Base-by-base conservation (phyloP, 2,797 vertebrate species). In the Margarornis squamiger region DNA sequence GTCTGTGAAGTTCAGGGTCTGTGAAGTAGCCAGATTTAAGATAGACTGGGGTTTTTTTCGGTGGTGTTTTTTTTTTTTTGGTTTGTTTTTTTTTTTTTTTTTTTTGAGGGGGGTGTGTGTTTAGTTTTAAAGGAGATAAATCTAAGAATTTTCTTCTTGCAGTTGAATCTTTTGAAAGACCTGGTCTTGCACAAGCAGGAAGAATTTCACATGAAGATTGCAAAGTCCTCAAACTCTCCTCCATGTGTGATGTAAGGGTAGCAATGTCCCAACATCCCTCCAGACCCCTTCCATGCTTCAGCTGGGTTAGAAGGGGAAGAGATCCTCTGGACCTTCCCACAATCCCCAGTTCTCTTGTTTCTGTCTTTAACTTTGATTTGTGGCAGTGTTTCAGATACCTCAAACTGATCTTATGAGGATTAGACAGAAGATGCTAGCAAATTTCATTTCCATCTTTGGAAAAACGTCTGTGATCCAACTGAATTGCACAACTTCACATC, bases 61-160 rank as follows among this genome's bases (percentile, higher is more conserved):
- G 43, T 65, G 22, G 12, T 21, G 17, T 11, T 11, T 52, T 52
- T 52, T 26, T 34, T 34, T 58, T 38, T 38, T 38, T 38, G n/a
- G n/a, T n/a, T n/a, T n/a, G n/a, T 38, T 38, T 38, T 10, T 38
- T 38, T 38, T 38, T 38, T 55, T 15, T 51, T n/a, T 51, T 26
- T 27, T 8, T 14, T 12, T 39, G 21, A 21, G 45, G 20, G 5
- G 7, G 6, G 6, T 0, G 1, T 23, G 5, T 61, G 43, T 9
- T 27, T 20, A 19, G 19, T 54, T 72, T 57, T 41, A 74, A 51
- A 87, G 22, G 4, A 80, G 30, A 51, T n/a, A 34, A 38, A 63
- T 54, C 11, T 30, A 73, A 86, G 18, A 75, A 41, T 74, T 74
- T 80, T 82, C 49, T 72, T 84, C 8, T 38, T 48, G 2, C 59